Conservation (phyloP, 1,140 invertebrate genomes). For the Panulirus ornatus region DNA sequence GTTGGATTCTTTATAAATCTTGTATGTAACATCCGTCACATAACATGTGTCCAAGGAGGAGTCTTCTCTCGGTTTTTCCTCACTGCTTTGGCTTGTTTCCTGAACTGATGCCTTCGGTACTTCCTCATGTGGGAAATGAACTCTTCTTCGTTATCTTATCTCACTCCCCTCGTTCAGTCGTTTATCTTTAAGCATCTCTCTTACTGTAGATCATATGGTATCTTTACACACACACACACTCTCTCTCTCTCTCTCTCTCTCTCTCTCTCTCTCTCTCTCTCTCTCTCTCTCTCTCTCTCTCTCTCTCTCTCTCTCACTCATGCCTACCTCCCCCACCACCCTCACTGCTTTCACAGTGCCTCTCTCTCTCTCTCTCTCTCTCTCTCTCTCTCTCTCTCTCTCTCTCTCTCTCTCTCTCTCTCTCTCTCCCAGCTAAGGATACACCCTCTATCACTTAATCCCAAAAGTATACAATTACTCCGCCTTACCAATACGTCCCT, state of each 20-base stretch:
- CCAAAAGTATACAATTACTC: too few species aligned
- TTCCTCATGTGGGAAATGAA: too few species aligned
- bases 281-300: conserved; percentile 43
- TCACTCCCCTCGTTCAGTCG: too few species aligned
- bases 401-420: neutral
- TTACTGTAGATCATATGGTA: neutral
- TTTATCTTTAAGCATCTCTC: neutral
- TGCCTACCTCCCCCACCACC: neutral
- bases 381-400: neutral
- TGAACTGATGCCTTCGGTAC: too few species aligned
- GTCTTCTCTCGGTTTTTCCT: too few species aligned
- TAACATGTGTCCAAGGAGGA: too few species aligned
- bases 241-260: conserved; percentile 30
- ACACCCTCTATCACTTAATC: too few species aligned
- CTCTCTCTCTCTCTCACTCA: conserved; percentile 42
- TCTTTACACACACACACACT: neutral
- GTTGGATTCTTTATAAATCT: neutral
- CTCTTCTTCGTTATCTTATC: too few species aligned
- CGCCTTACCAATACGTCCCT: too few species aligned
- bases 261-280: conserved; percentile 44
- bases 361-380: neutral
- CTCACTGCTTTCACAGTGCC: neutral
- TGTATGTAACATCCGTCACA: too few species aligned
- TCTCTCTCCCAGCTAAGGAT: too few species aligned
- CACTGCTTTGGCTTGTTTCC: too few species aligned